Evolutionary conservation across 2,888 invertebrate genomes (phyloP), one percentile per base, ranked within the genome.

Genomic region (Phyllotreta striolata): DNA sequence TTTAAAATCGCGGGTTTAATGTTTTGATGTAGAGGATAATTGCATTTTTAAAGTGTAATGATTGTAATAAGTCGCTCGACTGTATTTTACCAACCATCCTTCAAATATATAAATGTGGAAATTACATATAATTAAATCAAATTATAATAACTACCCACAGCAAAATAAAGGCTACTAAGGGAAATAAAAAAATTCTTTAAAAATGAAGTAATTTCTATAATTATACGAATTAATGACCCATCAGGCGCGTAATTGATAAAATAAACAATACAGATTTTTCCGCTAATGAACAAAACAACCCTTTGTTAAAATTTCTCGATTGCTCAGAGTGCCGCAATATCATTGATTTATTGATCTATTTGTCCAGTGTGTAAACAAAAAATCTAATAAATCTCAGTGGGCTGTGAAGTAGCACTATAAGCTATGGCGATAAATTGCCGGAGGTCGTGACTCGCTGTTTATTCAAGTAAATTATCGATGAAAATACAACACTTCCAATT

Each of bases 361-460:
- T 54, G 46, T 54, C 39, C 10, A 35, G 40, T 54, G 40, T 34
- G 44, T 58, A 54, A 54, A 47, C 41, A 63, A 54, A 55, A 55
- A 55, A 39, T 46, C 46, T 37, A 54, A 54, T 54, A 44, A 63
- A 63, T 63, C 43, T 38, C 37, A 44, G 41, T 51, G 55, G 41
- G 43, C 56, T 51, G 43, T 55, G 38, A 55, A 54, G 47, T 41
- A 59, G 47, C 55, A 52, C 59, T 38, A 52, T 34, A 56, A 55
- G 10, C 38, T 38, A 12, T 10, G 37, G 34, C 54, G 57, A 64
- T 62, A 54, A 66, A 68, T 66, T 44, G 58, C 41, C 57, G 39
- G 55, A 61, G 66, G 68, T 68, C 66, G 60, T 66, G 62, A 68
- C 68, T 64, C 51, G 49, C 51, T 64, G 64, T 66, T 68, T 68